Conservation (phyloP, 1,140 invertebrate species). For the Sipha flava region DNA sequence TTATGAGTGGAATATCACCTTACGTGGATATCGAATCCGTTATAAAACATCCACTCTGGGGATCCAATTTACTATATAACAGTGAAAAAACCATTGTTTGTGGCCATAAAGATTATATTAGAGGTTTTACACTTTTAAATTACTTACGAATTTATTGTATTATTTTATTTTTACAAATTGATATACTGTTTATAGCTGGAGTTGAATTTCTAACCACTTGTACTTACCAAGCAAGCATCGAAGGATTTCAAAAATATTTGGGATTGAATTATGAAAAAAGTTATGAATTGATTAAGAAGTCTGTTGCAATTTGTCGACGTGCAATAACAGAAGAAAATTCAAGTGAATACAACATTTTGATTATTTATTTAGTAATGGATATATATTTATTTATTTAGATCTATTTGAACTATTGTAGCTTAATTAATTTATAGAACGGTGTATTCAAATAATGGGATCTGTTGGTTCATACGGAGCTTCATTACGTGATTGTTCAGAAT, state of each 20-base stretch:
- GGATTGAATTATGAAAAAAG: constrained; percentile 53
- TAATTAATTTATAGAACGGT: neutral
- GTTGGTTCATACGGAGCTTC: constrained; percentile 85
- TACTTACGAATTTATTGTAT: too few relatives aligned
- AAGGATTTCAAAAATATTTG: constrained; percentile 64
- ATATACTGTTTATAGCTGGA: too few relatives aligned
- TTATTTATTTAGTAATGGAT: neutral
- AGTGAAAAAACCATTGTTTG: constrained; percentile 62
- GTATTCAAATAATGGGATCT: constrained; percentile 51
- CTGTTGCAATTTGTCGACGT: constrained; percentile 57
- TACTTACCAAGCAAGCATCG: constrained; percentile 79
- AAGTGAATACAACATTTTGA: neutral
- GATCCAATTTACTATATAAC: constrained; percentile 61
- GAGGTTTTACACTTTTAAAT: constrained; percentile 44
- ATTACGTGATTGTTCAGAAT: constrained; percentile 81
- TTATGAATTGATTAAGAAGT: constrained; percentile 57
- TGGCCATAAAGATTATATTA: constrained; percentile 68
- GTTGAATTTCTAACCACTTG: constrained; percentile 76
- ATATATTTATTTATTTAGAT: neutral
- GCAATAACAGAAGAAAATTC: constrained; percentile 46
- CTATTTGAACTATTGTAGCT: neutral
- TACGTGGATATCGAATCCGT: constrained; percentile 59
- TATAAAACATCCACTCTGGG: constrained; percentile 62
- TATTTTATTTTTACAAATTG: too few relatives aligned
- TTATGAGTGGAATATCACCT: constrained; percentile 63